Conservation (phyloP, 1,140 invertebrate genomes). For the Nephila pilipes region DNA sequence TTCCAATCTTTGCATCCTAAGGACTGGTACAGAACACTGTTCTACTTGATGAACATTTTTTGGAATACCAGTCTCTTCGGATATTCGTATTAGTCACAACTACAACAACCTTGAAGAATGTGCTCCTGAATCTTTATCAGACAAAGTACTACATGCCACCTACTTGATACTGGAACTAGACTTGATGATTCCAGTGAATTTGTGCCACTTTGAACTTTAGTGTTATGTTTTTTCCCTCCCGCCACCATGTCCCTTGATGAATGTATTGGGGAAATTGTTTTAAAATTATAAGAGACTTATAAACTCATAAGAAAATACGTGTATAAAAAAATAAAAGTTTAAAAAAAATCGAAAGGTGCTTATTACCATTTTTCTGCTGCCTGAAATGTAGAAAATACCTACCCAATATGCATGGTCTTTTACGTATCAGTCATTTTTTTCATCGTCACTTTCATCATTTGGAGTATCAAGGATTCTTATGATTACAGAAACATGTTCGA, state of each 20-base stretch:
- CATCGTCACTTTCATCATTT: constrained; percentile 73
- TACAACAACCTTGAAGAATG: constrained; percentile 27
- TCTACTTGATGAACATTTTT: neutral
- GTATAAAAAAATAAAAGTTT: constrained; percentile 66
- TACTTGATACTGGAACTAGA: constrained; percentile 12
- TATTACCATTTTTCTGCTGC: constrained; percentile 71
- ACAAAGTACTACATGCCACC: constrained; percentile 47
- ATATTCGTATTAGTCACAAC: constrained; percentile 54
- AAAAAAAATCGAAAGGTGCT: constrained; percentile 74
- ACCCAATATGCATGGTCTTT: constrained; percentile 68
- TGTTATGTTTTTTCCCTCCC: constrained; percentile 56
- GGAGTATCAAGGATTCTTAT: constrained; percentile 35
- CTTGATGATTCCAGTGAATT: constrained; percentile 49
- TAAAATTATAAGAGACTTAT: constrained; percentile 51
- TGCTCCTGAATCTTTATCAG: constrained; percentile 39
- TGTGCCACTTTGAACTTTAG: constrained; percentile 72
- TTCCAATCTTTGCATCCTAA: neutral
- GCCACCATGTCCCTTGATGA: constrained; percentile 20
- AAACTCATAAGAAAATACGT: constrained; percentile 68
- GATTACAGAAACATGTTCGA: constrained; percentile 13
- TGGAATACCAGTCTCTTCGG: neutral
- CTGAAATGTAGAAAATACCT: constrained; percentile 70
- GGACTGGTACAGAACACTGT: neutral
- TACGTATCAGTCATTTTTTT: constrained; percentile 65
- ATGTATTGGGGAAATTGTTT: constrained; percentile 46